Base-by-base conservation (phyloP, 2,888 invertebrate genomes). In the Mechanitis mazaeus region DNA sequence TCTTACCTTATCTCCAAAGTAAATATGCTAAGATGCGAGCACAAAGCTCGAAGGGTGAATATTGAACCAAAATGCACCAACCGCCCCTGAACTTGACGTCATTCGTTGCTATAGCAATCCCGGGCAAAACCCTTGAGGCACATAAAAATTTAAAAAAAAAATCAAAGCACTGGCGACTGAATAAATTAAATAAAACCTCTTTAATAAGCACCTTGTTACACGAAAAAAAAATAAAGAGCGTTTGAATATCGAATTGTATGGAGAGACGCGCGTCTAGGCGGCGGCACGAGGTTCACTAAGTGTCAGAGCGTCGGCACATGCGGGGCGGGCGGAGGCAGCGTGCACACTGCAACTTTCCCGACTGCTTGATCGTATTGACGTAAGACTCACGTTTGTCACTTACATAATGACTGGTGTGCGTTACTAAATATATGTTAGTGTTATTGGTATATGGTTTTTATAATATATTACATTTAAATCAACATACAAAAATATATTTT, bases 11-110 rank as follows among this genome's bases (percentile, higher is more conserved):
- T 38, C 56, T 61, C 63, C 59, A 56, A 63, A 65, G 61, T 66
- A 69, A 66, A 68, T 64, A 63, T 68, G 65, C 61, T 69, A 67
- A 66, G 28, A 47, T 64, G 66, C 56, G 64, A 66, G 64, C 71
- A 68, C 71, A 72, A 72, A 72, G 72, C 69, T 64, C 68, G 63
- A 72, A 72, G 69, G 72, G 72, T 72, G 68, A 83, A 84, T 87
- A 88, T 87, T 77, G 87, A 89, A 81, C 87, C 82, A 82, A 81
- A 83, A 85, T 89, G 88, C 89, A 90, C 85, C 83, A 86, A 78
- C 77, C 85, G 86, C 79, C 87, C 87, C 75, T 89, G 89, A 89
- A 89, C 89, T 89, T 90, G 87, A 83, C 85, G 88, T 83, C 82
- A 83, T 79, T 70, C 77, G 82, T 85, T 85, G 83, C 86, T 86